phyloP scores from a whole-genome alignment of 2,888 invertebrate species.

The Parascotia fuliginaria region DNA sequence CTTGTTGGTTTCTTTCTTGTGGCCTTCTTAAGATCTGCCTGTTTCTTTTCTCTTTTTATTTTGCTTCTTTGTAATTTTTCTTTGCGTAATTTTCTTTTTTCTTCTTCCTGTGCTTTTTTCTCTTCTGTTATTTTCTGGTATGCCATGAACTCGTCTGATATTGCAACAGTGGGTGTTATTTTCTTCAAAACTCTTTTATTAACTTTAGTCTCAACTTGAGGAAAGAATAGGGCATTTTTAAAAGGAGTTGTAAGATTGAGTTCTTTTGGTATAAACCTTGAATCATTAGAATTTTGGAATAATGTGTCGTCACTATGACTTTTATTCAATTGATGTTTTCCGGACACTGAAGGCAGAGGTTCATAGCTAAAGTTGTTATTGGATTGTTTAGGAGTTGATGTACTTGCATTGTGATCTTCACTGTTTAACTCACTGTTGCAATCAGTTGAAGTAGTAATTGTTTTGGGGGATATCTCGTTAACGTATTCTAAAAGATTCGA shows the following conservation, averaged over 20 bases:
- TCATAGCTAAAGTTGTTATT: background rate
- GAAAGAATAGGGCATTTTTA: conserved; percentile 3
- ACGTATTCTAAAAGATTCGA: background rate
- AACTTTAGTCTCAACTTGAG: conserved; percentile 1
- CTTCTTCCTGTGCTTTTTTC: background rate
- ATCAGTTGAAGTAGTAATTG: background rate
- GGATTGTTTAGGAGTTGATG: background rate
- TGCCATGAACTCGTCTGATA: conserved; percentile 1
- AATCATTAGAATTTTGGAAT: background rate
- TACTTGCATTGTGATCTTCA: background rate
- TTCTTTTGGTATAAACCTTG: conserved; percentile 3
- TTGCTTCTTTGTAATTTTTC: background rate
- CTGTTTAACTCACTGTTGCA: background rate
- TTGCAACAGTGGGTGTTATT: conserved; percentile 3
- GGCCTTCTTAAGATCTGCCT: background rate
- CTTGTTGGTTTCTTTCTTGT: background rate
- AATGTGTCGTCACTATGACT: background rate
- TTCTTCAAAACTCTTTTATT: conserved; percentile 2
- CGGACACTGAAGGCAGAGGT: background rate
- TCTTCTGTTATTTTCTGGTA: conserved; percentile 3
- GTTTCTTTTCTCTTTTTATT: background rate
- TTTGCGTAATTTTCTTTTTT: background rate
- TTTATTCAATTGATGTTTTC: too few relatives aligned
- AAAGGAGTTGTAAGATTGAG: conserved; percentile 3
- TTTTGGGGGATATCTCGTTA: background rate